These are phyloP conservation scores for Chinchilla lanigera DNA, from an alignment of 2,113 vertebrate species.

Conservation along the genomic window DNA sequence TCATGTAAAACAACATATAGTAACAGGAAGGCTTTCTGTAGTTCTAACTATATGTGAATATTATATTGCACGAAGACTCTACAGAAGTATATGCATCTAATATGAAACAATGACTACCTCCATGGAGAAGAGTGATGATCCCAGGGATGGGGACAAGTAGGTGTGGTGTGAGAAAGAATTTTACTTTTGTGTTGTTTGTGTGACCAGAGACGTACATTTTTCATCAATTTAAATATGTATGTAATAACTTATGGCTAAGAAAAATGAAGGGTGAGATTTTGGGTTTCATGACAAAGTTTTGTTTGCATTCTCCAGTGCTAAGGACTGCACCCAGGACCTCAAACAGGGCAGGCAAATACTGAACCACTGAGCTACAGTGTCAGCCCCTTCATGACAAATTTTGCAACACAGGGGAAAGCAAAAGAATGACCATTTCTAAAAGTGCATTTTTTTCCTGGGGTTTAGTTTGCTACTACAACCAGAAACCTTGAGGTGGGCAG, in stretches of 20 bases:
- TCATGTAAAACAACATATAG: not conserved
- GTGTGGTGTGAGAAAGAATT: accelerated
- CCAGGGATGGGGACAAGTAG: not conserved
- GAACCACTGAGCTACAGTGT: not conserved
- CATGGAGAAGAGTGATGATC: not conserved
- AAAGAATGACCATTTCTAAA: not conserved
- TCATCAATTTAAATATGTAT: not conserved
- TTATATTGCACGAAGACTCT: not conserved
- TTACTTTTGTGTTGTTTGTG: not conserved
- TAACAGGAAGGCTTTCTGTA: not conserved
- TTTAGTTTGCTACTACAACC: not conserved
- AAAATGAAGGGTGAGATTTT: not conserved
- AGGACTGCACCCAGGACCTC: too few relatives aligned
- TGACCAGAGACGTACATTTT: not conserved
- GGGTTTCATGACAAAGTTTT: not conserved
- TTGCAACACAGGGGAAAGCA: not conserved
- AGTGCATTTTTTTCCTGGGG: not conserved
- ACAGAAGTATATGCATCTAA: not conserved
- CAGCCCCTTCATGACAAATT: not conserved
- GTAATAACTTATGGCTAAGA: not conserved
- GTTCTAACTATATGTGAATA: not conserved
- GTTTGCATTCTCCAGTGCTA: too few relatives aligned
- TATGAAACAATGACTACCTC: not conserved
- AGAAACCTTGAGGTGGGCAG: not conserved
- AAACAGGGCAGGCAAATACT: not conserved